Evolutionary conservation across 2,888 invertebrate genomes (phyloP).

Genomic region (Apoda limacodes): DNA sequence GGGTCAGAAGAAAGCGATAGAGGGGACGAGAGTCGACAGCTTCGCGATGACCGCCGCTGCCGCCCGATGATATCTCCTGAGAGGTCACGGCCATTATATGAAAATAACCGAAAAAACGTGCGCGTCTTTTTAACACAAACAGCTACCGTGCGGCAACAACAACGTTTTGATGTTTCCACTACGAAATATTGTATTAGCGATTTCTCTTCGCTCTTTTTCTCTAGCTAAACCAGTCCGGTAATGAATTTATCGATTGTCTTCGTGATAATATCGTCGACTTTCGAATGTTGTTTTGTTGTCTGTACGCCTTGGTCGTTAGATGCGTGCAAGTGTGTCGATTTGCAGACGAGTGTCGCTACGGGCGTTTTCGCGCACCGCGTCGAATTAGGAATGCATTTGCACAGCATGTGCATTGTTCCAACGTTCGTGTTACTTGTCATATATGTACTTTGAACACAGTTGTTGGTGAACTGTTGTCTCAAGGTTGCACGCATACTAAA

Average conservation of each 20-base stretch:
- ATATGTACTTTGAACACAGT: conserved; percentile 42
- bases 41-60: conserved; percentile 33
- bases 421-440: conserved; percentile 31
- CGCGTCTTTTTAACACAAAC: conserved; percentile 9
- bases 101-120: conserved; percentile 33
- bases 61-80: conserved; percentile 56
- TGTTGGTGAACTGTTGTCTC: conserved; percentile 26
- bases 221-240: too few species aligned
- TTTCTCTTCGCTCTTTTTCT: conserved; percentile 42
- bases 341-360: conserved; percentile 13
- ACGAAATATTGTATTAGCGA: conserved; percentile 41
- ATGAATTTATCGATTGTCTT: too few species aligned
- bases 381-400: conserved; percentile 58
- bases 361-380: conserved; percentile 29
- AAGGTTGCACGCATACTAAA: conserved; percentile 32
- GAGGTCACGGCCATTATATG: conserved; percentile 60
- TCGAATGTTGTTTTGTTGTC: conserved; percentile 16
- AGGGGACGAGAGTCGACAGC: conserved; percentile 39
- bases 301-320: conserved; percentile 8
- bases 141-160: conserved; percentile 23
- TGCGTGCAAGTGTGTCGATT: conserved; percentile 8
- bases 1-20: conserved; percentile 66
- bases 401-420: conserved; percentile 33
- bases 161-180: conserved; percentile 36
- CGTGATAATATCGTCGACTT: too few species aligned